These are phyloP conservation scores for Climacteris rufus DNA, from an alignment of 2,113 vertebrate species.

Conservation along the genomic window DNA sequence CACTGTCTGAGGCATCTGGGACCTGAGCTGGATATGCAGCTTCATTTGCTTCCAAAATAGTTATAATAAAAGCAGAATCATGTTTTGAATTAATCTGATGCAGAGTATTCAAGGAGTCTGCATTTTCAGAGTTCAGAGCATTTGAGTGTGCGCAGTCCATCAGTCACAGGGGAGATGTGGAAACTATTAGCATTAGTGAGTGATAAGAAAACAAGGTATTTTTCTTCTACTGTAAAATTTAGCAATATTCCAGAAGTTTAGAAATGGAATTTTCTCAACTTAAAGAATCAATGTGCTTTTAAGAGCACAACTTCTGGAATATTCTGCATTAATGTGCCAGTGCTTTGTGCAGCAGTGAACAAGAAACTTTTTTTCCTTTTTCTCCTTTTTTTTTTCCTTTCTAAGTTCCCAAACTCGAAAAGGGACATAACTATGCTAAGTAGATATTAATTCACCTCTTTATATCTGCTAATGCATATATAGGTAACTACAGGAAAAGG, in stretches of 20 bases:
- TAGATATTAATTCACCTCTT: background rate
- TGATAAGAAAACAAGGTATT: background rate
- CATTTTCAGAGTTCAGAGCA: background rate
- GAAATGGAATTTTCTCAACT: background rate
- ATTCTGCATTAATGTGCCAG: background rate
- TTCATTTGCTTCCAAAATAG: background rate
- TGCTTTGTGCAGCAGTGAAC: background rate
- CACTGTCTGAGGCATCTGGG: background rate
- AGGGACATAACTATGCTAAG: background rate
- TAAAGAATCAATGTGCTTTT: background rate
- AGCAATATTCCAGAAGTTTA: background rate
- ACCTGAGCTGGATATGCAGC: background rate
- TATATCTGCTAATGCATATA: background rate
- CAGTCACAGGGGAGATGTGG: background rate
- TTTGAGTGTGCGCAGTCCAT: background rate
- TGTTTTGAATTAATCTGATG: background rate
- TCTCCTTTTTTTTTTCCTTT: background rate
- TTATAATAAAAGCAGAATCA: background rate
- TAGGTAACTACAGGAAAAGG: background rate
- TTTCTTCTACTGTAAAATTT: background rate
- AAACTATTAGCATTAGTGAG: background rate
- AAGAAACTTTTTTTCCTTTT: background rate
- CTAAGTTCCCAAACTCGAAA: background rate
- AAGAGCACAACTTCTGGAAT: background rate
- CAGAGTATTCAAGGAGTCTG: background rate